phyloP scores from a whole-genome alignment of 2,888 invertebrate species.

The Scaptodrosophila latifasciaeformis region DNA sequence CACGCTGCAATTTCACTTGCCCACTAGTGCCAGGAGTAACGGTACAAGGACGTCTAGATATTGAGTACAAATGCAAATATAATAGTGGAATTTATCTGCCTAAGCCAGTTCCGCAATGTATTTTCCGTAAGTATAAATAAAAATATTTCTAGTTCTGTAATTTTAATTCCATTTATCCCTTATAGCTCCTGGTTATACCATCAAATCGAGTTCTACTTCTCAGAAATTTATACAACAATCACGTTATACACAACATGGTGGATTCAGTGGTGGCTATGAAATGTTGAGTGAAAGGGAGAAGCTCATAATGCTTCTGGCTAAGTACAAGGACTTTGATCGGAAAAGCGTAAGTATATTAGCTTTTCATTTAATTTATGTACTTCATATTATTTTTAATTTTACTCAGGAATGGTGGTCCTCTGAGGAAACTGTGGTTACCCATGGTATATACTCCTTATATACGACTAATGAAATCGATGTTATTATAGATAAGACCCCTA shows the following conservation, averaged over 20 bases:
- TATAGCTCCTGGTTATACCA: slow-evolving; percentile 56
- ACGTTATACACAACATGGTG: slow-evolving; percentile 30
- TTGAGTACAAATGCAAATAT: slow-evolving; percentile 81
- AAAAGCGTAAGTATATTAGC: slow-evolving; percentile 58
- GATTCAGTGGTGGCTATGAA: slow-evolving; percentile 42
- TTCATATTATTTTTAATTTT: neutral
- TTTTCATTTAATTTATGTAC: neutral
- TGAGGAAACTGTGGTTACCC: slow-evolving; percentile 58
- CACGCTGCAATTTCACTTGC: slow-evolving; percentile 82
- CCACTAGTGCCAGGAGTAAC: slow-evolving; percentile 78
- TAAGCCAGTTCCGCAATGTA: slow-evolving; percentile 83
- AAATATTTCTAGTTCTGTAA: neutral
- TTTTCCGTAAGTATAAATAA: slow-evolving; percentile 77
- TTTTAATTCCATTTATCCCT: neutral
- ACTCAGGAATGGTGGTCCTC: slow-evolving; percentile 72
- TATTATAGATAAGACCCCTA: slow-evolving; percentile 75
- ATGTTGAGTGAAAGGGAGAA: slow-evolving; percentile 54
- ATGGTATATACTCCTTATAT: slow-evolving; percentile 67
- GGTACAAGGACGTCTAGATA: slow-evolving; percentile 79
- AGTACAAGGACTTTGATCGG: slow-evolving; percentile 54
- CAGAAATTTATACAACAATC: slow-evolving; percentile 29
- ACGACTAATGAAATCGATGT: slow-evolving; percentile 60
- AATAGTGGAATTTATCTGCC: slow-evolving; percentile 81
- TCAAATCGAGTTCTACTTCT: slow-evolving; percentile 35
- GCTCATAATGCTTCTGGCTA: slow-evolving; percentile 55